These are phyloP conservation scores for Labeo calbasu DNA, from an alignment of 2,797 vertebrate genomes.

Conservation along the genomic window DNA sequence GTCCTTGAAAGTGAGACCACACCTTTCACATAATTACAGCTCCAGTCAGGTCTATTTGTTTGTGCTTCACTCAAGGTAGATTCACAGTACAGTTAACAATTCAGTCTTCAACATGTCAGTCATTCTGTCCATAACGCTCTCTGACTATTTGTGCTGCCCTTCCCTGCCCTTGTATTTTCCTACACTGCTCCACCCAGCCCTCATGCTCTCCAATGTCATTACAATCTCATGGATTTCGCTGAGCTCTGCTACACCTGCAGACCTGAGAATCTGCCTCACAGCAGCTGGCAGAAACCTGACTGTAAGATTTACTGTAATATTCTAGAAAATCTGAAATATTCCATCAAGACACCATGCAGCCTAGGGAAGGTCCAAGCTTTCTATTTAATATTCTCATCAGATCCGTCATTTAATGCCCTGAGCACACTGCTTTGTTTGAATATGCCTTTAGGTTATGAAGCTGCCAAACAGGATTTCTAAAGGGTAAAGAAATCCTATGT, in stretches of 20 bases:
- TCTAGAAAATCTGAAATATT: slow-evolving; percentile 43
- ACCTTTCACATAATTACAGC: slow-evolving; percentile 23
- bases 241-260: slow-evolving; percentile 35
- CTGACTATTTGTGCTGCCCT: background rate
- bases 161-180: background rate
- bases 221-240: background rate
- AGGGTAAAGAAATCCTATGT: background rate
- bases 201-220: slow-evolving; percentile 23
- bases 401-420: slow-evolving; percentile 39
- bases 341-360: slow-evolving; percentile 15
- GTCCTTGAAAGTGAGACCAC: background rate
- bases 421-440: slow-evolving; percentile 31
- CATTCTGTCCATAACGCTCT: background rate
- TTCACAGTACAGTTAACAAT: slow-evolving; percentile 11
- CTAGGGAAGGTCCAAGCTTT: slow-evolving; percentile 20
- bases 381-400: slow-evolving; percentile 55
- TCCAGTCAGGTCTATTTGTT: background rate
- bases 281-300: slow-evolving; percentile 28
- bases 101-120: background rate
- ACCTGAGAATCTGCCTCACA: slow-evolving; percentile 7
- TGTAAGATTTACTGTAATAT: slow-evolving; percentile 39
- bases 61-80: background rate
- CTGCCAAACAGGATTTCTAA: background rate
- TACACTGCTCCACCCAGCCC: background rate
- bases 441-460: slow-evolving; percentile 21